Conservation (phyloP, 2,797 vertebrate genomes). For the Sus cebifrons region DNA sequence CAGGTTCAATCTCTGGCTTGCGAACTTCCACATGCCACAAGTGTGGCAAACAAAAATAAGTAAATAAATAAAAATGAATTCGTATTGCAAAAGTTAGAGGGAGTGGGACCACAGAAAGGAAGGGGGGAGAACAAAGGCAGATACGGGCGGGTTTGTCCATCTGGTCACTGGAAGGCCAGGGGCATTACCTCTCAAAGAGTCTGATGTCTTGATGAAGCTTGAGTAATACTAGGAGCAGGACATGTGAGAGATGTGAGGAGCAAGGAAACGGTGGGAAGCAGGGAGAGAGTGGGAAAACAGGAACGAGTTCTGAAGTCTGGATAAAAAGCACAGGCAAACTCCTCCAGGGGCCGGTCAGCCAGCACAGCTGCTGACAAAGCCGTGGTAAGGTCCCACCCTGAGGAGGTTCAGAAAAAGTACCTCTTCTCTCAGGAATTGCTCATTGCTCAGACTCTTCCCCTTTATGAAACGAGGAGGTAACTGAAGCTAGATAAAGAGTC, state of each 20-base stretch:
- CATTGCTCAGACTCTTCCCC: not conserved
- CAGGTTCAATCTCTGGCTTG: no score
- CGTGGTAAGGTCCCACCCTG: not conserved
- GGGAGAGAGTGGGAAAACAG: not conserved
- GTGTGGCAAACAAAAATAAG: no score
- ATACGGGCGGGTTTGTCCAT: not conserved
- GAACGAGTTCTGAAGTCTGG: not conserved
- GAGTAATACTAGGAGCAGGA: not conserved
- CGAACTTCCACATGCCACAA: no score
- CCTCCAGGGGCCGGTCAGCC: not conserved
- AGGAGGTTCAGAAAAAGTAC: not conserved
- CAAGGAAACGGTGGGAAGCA: not conserved
- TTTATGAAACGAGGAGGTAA: not conserved
- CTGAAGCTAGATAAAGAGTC: not conserved
- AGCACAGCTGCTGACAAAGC: not conserved
- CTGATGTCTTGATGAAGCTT: not conserved
- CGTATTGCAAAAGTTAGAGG: not conserved
- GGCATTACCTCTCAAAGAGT: not conserved
- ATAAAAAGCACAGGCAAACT: not conserved
- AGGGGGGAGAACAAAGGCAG: not conserved
- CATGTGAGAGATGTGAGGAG: not conserved
- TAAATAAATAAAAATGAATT: no score
- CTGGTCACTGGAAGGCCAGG: not conserved
- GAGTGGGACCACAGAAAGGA: not conserved
- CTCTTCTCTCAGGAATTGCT: not conserved